phyloP scores from a whole-genome alignment of 2,113 vertebrate species.

The Mystacornis crossleyi region DNA sequence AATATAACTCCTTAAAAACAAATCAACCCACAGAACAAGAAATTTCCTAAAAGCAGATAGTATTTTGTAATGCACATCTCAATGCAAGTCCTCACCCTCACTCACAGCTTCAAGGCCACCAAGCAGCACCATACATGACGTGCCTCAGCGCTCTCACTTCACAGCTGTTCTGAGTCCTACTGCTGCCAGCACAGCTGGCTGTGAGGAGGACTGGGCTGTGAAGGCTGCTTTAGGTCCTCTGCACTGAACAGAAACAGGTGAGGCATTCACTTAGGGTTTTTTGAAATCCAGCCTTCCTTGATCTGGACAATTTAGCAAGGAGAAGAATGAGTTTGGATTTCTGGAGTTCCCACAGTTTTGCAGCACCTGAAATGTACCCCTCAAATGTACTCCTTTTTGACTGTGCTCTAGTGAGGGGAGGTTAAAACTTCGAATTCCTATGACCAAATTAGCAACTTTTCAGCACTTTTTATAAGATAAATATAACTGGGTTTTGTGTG shows the following conservation, averaged over 20 bases:
- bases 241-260: neutral
- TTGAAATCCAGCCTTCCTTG: neutral
- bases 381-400: neutral
- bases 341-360: neutral
- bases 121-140: rapidly evolving
- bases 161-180: neutral
- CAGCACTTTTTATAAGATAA: neutral
- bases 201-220: neutral
- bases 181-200: neutral
- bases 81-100: neutral
- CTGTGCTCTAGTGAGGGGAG: neutral
- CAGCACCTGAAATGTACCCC: neutral
- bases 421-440: neutral
- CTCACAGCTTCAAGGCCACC: neutral
- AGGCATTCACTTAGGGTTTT: neutral
- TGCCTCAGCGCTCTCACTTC: neutral
- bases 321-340: neutral
- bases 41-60: neutral
- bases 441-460: neutral
- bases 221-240: neutral
- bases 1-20: neutral
- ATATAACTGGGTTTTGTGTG: too few relatives aligned
- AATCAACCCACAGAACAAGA: neutral
- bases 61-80: neutral
- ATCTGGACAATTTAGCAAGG: neutral